Evolutionary conservation across 2,113 vertebrate species (phyloP).

Genomic region (Delphinapterus leucas): DNA sequence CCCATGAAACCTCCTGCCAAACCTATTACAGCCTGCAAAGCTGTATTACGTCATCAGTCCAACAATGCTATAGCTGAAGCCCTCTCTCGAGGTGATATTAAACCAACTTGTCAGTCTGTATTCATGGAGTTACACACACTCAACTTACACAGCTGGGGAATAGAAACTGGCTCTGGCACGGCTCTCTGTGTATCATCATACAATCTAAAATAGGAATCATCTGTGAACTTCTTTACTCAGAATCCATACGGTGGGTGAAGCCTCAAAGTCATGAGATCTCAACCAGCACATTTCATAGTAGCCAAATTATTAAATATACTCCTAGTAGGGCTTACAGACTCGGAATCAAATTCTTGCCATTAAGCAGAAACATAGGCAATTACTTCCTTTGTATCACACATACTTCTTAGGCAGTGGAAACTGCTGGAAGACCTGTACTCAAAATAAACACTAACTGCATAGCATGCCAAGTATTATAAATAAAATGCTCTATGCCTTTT

Average conservation of each 20-base stretch:
- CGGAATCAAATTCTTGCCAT: neutral
- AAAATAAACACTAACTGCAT: neutral
- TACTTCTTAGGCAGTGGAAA: neutral
- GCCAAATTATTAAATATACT: neutral
- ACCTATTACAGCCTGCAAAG: constrained; percentile 63
- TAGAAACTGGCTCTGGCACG: neutral
- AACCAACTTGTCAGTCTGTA: constrained; percentile 82
- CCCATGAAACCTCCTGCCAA: constrained; percentile 44
- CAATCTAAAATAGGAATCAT: constrained; percentile 40
- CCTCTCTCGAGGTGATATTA: constrained; percentile 78
- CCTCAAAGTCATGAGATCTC: neutral
- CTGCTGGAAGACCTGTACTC: neutral
- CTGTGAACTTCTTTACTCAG: constrained; percentile 28
- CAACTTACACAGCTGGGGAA: constrained; percentile 19
- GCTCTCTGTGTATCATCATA: constrained; percentile 57
- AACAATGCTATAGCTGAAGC: constrained; percentile 58
- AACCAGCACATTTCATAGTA: neutral
- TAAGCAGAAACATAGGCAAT: neutral
- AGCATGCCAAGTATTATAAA: neutral
- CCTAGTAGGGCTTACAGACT: neutral
- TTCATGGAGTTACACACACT: constrained; percentile 59
- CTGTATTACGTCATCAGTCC: constrained; percentile 80
- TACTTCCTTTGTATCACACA: neutral
- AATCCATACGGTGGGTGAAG: neutral
- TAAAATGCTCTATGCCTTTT: neutral